A percentile compares a stretch with the other conserved stretches of the same genome.
These are phyloP conservation scores for Ciconia nigra DNA, from an alignment of 2,797 vertebrate species.

Conservation along the genomic window DNA sequence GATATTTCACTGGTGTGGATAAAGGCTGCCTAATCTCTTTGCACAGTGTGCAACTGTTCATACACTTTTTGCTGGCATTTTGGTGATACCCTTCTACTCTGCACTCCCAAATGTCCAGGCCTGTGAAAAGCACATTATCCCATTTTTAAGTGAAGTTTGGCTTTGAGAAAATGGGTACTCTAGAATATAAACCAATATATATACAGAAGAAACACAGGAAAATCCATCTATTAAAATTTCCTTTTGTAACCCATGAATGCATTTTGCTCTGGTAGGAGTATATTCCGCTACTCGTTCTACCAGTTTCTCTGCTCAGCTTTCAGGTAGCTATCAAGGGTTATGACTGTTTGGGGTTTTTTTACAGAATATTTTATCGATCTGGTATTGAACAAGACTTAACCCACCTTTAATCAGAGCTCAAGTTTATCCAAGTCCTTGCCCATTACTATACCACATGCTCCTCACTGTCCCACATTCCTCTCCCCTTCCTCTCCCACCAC, in stretches of 20 bases:
- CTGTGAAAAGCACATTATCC: neutral
- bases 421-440: neutral
- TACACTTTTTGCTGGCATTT: neutral
- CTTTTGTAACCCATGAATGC: neutral
- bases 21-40: neutral
- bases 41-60: neutral
- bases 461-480: neutral
- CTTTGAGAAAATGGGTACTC: neutral
- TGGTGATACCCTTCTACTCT: neutral
- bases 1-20: neutral
- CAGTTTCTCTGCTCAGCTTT: neutral
- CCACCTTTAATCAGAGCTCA: neutral
- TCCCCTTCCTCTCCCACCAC: neutral
- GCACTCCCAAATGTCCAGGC: neutral
- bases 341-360: neutral
- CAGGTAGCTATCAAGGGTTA: neutral
- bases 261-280: neutral
- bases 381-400: neutral
- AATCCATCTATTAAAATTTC: neutral
- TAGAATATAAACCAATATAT: neutral
- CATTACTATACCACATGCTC: neutral
- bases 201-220: neutral
- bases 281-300: neutral
- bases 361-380: neutral
- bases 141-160: neutral